A percentile compares a stretch with the other conserved stretches of the same genome.
Conservation (phyloP, 2,888 invertebrate genomes). For the Eurytoma adleriae region DNA sequence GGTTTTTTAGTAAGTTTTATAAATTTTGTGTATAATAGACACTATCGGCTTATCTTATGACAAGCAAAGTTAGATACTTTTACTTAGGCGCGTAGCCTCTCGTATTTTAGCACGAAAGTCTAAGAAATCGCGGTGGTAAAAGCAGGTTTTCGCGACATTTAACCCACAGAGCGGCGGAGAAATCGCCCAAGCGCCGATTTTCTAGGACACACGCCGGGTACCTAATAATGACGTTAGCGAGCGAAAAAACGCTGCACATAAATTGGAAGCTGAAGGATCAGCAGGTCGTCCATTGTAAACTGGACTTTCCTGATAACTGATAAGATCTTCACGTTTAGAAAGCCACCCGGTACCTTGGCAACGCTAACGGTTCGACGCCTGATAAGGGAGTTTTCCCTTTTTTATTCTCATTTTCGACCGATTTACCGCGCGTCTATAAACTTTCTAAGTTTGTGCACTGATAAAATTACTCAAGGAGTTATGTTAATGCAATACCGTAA, state of each 20-base stretch:
- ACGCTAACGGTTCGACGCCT: neutral
- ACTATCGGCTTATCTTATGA: too few species aligned
- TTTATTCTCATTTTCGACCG: neutral
- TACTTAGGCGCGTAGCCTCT: too few species aligned
- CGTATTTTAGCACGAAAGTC: neutral
- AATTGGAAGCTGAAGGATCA: slow-evolving; percentile 36
- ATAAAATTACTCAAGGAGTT: slow-evolving; percentile 2
- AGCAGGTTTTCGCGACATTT: slow-evolving; percentile 51
- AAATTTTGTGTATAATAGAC: too few species aligned
- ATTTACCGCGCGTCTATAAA: neutral
- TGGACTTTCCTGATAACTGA: slow-evolving; percentile 46
- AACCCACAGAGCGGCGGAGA: slow-evolving; percentile 40
- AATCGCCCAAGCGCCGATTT: slow-evolving; percentile 43
- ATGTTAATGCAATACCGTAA: neutral
- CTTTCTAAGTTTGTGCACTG: neutral
- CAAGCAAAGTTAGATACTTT: too few species aligned
- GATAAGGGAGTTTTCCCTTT: slow-evolving; percentile 32
- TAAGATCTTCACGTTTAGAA: slow-evolving; percentile 55
- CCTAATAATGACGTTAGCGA: slow-evolving; percentile 37
- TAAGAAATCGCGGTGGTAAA: slow-evolving; percentile 40
- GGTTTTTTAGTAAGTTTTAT: too few species aligned
- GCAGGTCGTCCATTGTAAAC: slow-evolving; percentile 27
- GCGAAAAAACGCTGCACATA: slow-evolving; percentile 1
- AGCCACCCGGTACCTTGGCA: slow-evolving; percentile 11
- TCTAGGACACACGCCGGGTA: slow-evolving; percentile 43